Conservation (phyloP, 2,797 vertebrate species). For the Okamejei kenojei region DNA sequence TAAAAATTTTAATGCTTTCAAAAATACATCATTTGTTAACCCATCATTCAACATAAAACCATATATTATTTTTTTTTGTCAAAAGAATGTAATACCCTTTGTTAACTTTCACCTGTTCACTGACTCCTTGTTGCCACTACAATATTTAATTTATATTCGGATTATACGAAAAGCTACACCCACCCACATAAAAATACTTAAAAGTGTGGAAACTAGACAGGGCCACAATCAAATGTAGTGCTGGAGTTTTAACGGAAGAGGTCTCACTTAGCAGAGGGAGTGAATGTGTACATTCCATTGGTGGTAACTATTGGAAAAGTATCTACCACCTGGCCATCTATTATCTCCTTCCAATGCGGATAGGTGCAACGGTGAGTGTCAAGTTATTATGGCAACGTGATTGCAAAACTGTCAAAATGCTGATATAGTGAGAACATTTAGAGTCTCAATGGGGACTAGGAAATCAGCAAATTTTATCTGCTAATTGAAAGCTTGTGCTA, state of each 20-base stretch:
- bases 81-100: conserved; percentile 12
- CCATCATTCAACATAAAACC: not conserved
- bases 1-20: conserved; percentile 15
- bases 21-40: not conserved
- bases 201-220: not conserved
- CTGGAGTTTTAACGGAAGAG: not conserved
- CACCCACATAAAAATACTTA: not conserved
- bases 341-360: not conserved
- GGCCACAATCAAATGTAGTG: not conserved
- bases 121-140: not conserved
- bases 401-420: not conserved
- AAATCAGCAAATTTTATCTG: not conserved
- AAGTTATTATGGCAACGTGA: too few species aligned
- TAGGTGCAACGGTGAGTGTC: not conserved
- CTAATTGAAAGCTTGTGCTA: not conserved
- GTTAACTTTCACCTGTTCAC: conserved; percentile 4
- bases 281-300: not conserved
- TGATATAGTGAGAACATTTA: not conserved
- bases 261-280: not conserved
- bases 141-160: not conserved
- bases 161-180: not conserved
- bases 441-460: not conserved
- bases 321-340: too few species aligned
- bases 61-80: not conserved
- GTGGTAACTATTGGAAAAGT: not conserved